Base-by-base conservation (phyloP, 2,797 vertebrate genomes). In the Bovichtus variegatus region DNA sequence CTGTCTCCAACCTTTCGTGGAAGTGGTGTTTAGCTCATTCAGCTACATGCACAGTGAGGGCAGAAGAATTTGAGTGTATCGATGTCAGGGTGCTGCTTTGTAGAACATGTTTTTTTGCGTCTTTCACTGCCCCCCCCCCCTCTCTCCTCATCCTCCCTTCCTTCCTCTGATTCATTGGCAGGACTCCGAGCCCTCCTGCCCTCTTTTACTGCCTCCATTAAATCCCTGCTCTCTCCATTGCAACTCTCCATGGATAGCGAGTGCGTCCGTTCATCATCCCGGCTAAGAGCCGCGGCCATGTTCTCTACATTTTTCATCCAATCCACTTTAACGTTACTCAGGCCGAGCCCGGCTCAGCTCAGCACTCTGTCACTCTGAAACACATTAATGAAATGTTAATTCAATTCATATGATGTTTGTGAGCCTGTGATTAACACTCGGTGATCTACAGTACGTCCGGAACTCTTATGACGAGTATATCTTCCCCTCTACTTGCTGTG, bases 191-290 rank as follows among this genome's bases (percentile, higher is more conserved):
- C 64, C 75, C 82, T 74, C 73, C 64, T 82, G 72, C 71, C 73
- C 78, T 84, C 84, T 86, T 91, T 92, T 88, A 91, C 81, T 77
- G 82, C 88, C 84, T 88, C 85, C 87, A 92, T 92, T 92, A 93
- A 91, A 93, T 87, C 89, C 72, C 75, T 29, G 61, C 82, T 83
- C 83, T 85, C 78, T 68, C 81, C 84, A 78, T 67, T 71, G 76
- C 68, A 80, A 74, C 78, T 76, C 85, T 87, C 80, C 71, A 21
- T 62, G 75, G 84, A 82, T 62, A 9, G 19, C 3, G 41, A 83
- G 59, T 38, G 69, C 38, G 2, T 79, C 82, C 65, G 73, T 90
- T 85, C 79, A 87, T 92, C 89, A 89, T 92, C 70, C 6, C 31
- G 74, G 75, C 83, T 77, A 80, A 91, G 76, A 84, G 74, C 57